A percentile compares a stretch with the other conserved stretches of the same genome.
Conservation (phyloP, 2,888 invertebrate species). For the Eudasyphora cyanicolor region DNA sequence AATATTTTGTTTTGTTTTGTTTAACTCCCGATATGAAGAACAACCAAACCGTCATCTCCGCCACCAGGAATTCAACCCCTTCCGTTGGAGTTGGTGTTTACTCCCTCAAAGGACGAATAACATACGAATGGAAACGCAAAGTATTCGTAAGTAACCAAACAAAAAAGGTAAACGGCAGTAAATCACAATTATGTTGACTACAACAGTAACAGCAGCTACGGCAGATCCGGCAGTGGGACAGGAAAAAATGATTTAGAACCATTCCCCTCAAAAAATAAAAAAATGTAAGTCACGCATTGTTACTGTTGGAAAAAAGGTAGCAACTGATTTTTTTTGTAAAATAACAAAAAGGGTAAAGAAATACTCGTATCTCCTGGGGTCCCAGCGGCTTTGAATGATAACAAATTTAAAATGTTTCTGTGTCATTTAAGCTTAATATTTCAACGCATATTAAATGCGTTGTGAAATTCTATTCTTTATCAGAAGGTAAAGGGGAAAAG, state of each 20-base stretch:
- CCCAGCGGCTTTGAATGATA: neutral
- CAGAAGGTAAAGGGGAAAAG: neutral
- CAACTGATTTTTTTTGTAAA: no score
- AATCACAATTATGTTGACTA: constrained; percentile 34
- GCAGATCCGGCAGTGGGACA: constrained; percentile 5
- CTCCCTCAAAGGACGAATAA: neutral
- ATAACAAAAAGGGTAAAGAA: neutral
- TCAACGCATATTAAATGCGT: constrained; percentile 7
- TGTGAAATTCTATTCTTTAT: neutral
- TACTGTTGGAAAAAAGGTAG: neutral
- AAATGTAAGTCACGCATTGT: constrained; percentile 29
- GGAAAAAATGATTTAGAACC: neutral
- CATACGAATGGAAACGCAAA: neutral
- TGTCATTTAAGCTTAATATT: constrained; percentile 16
- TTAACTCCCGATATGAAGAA: constrained; percentile 5
- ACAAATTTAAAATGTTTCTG: neutral
- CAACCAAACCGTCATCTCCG: neutral
- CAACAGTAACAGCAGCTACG: constrained; percentile 13
- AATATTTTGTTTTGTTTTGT: neutral
- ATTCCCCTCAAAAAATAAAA: constrained; percentile 2
- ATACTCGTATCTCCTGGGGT: no score
- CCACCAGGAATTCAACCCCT: neutral
- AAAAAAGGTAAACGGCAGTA: constrained; percentile 27
- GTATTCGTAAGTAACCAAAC: no score
- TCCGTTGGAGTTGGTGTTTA: neutral